Percentiles rank a stretch among this genome's conserved stretches.
phyloP scores from a whole-genome alignment of 2,113 vertebrate genomes.

The Pollachius pollachius region DNA sequence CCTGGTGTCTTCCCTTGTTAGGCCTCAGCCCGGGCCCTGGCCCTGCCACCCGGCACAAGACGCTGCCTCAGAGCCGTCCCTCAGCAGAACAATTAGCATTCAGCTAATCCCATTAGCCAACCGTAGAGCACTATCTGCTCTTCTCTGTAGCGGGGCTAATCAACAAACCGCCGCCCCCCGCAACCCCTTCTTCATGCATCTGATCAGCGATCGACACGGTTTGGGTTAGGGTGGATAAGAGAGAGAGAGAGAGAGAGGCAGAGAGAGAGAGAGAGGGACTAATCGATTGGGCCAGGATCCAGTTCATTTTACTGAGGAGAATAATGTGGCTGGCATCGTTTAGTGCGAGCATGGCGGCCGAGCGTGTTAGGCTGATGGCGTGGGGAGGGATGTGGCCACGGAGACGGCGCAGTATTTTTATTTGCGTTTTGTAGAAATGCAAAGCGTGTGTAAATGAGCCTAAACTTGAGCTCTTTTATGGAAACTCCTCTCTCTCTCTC shows the following conservation, averaged over 20 bases:
- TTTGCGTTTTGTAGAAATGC: constrained; percentile 2
- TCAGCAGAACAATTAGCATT: constrained; percentile 67
- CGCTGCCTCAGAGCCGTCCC: constrained; percentile 64
- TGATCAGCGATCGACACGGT: constrained; percentile 56
- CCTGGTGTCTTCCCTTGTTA: constrained; percentile 75
- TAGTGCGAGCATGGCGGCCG: constrained; percentile 52
- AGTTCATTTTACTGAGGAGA: constrained; percentile 55
- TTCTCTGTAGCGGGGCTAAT: constrained; percentile 60
- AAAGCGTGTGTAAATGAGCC: not conserved
- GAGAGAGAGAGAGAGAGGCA: constrained; percentile 7
- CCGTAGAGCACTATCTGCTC: constrained; percentile 59
- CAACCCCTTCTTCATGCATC: constrained; percentile 50
- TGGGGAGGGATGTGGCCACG: constrained; percentile 44
- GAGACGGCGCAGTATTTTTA: constrained; percentile 26
- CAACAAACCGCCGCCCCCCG: constrained; percentile 26
- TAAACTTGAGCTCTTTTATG: too few relatives aligned
- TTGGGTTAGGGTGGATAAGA: constrained; percentile 52
- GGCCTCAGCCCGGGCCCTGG: constrained; percentile 54
- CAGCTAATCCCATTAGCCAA: constrained; percentile 71
- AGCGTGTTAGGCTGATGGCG: constrained; percentile 53
- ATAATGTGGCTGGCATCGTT: constrained; percentile 58
- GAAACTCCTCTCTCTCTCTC: too few relatives aligned
- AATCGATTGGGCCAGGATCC: constrained; percentile 47
- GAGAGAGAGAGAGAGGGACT: constrained; percentile 17
- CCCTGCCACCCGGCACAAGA: constrained; percentile 65